These are phyloP conservation scores for Ypsolopha sequella DNA, from an alignment of 2,888 invertebrate genomes.

Conservation along the genomic window DNA sequence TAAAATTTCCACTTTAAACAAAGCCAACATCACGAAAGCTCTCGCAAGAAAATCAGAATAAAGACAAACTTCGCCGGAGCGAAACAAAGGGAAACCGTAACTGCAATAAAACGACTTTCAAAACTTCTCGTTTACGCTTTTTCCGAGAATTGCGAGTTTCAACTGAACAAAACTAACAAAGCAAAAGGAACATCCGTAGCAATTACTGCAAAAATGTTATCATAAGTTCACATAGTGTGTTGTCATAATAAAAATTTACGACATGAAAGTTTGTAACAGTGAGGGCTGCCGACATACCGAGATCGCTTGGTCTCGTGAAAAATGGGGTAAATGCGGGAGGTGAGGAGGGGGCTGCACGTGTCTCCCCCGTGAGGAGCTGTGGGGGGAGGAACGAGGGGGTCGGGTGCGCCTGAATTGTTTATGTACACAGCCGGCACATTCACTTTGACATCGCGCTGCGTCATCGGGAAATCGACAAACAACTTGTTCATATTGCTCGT, in stretches of 20 bases:
- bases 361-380: slow-evolving; percentile 12
- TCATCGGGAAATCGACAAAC: slow-evolving; percentile 57
- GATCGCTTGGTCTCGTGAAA: slow-evolving; percentile 34
- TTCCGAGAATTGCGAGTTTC: background rate
- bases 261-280: slow-evolving; percentile 25
- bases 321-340: slow-evolving; percentile 35
- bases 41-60: background rate
- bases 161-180: background rate
- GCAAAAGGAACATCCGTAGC: background rate
- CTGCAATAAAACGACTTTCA: background rate
- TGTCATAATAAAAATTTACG: slow-evolving; percentile 42
- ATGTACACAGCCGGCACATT: slow-evolving; percentile 47
- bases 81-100: background rate
- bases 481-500: slow-evolving; percentile 14
- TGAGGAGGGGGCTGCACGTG: slow-evolving; percentile 11
- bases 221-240: slow-evolving; percentile 20
- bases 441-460: slow-evolving; percentile 47
- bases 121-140: background rate
- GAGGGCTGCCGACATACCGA: slow-evolving; percentile 6
- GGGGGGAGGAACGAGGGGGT: slow-evolving; percentile 14
- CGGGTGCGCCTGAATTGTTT: slow-evolving; percentile 44
- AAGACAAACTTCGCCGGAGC: background rate
- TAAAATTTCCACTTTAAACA: background rate
- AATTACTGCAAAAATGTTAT: background rate
- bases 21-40: background rate